These are phyloP conservation scores for Labeo calbasu DNA, from an alignment of 2,797 vertebrate species.

Conservation along the genomic window DNA sequence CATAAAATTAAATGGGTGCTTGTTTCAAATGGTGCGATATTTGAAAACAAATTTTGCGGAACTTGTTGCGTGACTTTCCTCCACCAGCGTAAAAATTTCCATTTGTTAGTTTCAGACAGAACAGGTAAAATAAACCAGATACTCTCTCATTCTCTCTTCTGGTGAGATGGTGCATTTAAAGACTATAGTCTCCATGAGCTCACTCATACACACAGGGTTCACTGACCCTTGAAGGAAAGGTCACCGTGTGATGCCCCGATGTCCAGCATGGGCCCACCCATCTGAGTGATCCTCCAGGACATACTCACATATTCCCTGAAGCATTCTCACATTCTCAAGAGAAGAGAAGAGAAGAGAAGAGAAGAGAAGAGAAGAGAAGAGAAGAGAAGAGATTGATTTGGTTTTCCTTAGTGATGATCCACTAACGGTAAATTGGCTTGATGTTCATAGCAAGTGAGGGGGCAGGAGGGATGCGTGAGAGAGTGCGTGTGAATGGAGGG, in stretches of 20 bases:
- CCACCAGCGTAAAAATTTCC: background rate
- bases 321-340: background rate
- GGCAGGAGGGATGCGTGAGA: slow-evolving; percentile 43
- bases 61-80: background rate
- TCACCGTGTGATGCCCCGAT: slow-evolving; percentile 70
- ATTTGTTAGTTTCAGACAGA: background rate
- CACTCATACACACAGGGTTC: slow-evolving; percentile 24
- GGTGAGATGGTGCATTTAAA: slow-evolving; percentile 9
- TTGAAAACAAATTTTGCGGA: background rate
- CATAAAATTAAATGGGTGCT: background rate
- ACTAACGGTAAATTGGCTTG: background rate
- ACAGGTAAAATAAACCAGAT: background rate
- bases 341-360: background rate
- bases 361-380: slow-evolving; percentile 14
- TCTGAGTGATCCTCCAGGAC: slow-evolving; percentile 13
- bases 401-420: slow-evolving; percentile 10
- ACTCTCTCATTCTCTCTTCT: background rate
- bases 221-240: slow-evolving; percentile 53
- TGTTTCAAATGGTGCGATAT: background rate
- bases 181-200: slow-evolving; percentile 41
- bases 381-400: slow-evolving; percentile 20
- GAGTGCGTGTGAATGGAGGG: slow-evolving; percentile 54
- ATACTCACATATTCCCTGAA: background rate
- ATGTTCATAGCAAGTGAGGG: slow-evolving; percentile 1
- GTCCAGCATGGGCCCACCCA: slow-evolving; percentile 63